A percentile compares a stretch with the other conserved stretches of the same genome.
These are phyloP conservation scores for Pseudococcus viburni DNA, from an alignment of 2,888 invertebrate genomes.

Conservation along the genomic window DNA sequence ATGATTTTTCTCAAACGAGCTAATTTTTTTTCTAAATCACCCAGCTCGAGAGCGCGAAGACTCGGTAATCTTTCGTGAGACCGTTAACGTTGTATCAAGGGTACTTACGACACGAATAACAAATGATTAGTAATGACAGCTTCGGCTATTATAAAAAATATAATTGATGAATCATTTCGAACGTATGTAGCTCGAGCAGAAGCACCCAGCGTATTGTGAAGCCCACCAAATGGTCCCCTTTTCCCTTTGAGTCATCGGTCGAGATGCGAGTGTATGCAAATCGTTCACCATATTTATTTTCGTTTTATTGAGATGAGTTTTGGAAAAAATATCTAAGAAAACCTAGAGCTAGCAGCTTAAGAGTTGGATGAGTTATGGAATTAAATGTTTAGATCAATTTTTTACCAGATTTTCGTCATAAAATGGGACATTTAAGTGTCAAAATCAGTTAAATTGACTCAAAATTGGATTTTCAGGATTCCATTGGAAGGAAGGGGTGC, in stretches of 20 bases:
- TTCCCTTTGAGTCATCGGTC: not conserved
- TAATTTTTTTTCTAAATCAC: slow-evolving; percentile 13
- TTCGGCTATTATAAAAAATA: slow-evolving; percentile 30
- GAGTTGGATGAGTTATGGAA: not conserved
- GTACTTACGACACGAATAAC: slow-evolving; percentile 53
- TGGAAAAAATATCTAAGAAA: not conserved
- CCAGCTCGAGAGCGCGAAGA: not conserved
- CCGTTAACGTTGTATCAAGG: slow-evolving; percentile 49
- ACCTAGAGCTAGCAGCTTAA: not conserved
- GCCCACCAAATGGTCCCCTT: slow-evolving; percentile 11
- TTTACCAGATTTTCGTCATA: no score
- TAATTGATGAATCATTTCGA: slow-evolving; percentile 51
- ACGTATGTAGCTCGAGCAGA: not conserved
- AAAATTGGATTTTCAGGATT: no score
- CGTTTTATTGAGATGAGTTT: not conserved
- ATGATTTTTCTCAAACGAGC: slow-evolving; percentile 2
- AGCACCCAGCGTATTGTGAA: not conserved
- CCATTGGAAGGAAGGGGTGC: no score
- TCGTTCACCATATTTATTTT: not conserved
- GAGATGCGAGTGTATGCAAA: not conserved
- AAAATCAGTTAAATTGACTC: no score
- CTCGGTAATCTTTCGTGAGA: slow-evolving; percentile 23
- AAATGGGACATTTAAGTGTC: no score
- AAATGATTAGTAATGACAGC: slow-evolving; percentile 55
- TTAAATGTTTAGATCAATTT: no score